Evolutionary conservation across 1,140 invertebrate genomes (phyloP).

Genomic region (Macrotrachela quadricornifera): DNA sequence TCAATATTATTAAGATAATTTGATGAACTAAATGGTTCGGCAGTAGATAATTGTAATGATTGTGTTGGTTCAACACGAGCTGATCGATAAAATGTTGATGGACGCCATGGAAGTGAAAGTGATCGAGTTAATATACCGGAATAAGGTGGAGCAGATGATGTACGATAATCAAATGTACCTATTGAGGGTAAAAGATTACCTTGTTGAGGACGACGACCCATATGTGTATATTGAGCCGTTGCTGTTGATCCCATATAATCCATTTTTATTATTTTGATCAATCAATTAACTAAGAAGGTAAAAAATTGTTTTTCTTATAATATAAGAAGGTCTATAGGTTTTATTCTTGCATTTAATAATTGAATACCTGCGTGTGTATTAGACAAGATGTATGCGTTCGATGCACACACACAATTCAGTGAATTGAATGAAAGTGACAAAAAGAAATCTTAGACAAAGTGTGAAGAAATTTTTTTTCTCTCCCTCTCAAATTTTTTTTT

Average conservation of each 20-base stretch:
- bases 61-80: conserved; percentile 19
- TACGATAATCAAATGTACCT: conserved; percentile 1
- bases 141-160: conserved; percentile 12
- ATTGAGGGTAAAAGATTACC: conserved; percentile 5
- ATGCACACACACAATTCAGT: too few relatives aligned
- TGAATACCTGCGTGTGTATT: too few relatives aligned
- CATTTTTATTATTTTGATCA: conserved; percentile 13
- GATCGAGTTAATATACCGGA: conserved; percentile 22
- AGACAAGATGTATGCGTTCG: too few relatives aligned
- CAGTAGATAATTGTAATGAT: conserved; percentile 19
- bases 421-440: too few relatives aligned
- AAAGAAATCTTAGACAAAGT: too few relatives aligned
- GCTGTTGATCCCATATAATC: conserved; percentile 29
- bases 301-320: too few relatives aligned
- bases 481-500: too few relatives aligned
- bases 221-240: conserved; percentile 27
- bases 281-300: too few relatives aligned
- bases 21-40: conserved; percentile 23
- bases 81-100: conserved; percentile 21
- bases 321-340: too few relatives aligned
- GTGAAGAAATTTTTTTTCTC: too few relatives aligned
- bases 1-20: conserved; percentile 6
- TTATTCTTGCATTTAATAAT: too few relatives aligned
- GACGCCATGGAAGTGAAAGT: conserved; percentile 28
- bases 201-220: conserved; percentile 15